Base-by-base conservation (phyloP, 2,797 vertebrate genomes). In the Petrocephalus schoutedeni region DNA sequence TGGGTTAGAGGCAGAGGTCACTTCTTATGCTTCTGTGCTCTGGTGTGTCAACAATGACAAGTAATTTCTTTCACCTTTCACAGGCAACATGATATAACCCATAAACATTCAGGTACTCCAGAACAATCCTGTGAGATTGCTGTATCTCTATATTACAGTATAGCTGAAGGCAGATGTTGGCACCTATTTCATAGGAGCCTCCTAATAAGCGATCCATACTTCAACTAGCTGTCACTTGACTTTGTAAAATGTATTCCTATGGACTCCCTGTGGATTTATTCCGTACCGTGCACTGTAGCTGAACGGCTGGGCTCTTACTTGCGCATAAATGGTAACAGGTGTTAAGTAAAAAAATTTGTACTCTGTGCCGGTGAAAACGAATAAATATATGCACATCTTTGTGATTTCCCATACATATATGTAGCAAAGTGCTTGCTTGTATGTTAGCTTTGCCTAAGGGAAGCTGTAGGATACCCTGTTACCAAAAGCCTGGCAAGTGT, bases 51-150 rank as follows among this genome's bases (percentile, higher is more conserved):
- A 41, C 36, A 41, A 41, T 41, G 36, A 41, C 36, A 41, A 3
- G 2, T 41, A 2, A 2, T 41, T 41, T 41, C 36, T 41, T 41
- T 41, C 36, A 41, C 36, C 36, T 41, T 41, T 77, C 93, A 92
- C 92, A 92, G 91, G 91, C 89, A 90, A 91, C 92, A 91, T 90
- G 89, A 92, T 90, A 93, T 93, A 67, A 67, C 23, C 92, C 86
- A 87, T 58, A 57, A 74, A 8, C 61, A 86, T 19, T 57, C 87
- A 16, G 23, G 74, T 85, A 59, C 80, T 80, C 45, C 36, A 86
- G 41, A 80, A 16, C 59, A 58, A 67, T 21, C 32, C 7, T 56
- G 14, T 14, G 56, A 59, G 80, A 51, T 87, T 54, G 64, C 10
- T 14, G 21, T 83, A 2, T 83, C 12, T 54, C 51, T 51, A 8